A percentile compares a stretch with the other conserved stretches of the same genome.
These are phyloP conservation scores for Lithosia quadra DNA, from an alignment of 2,888 invertebrate genomes.

Conservation along the genomic window DNA sequence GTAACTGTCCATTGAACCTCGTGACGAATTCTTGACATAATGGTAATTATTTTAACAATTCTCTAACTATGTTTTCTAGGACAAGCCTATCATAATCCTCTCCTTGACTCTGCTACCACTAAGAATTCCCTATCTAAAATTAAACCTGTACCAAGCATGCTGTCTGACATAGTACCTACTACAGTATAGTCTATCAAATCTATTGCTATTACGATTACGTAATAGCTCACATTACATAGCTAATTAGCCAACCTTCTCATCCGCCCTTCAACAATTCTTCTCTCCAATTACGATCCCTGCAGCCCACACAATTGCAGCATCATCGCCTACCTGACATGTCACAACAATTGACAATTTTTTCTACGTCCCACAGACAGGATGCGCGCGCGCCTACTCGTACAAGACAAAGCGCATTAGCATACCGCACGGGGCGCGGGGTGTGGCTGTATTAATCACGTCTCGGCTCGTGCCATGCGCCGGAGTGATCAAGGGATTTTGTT, in stretches of 20 bases:
- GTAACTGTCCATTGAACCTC: no score
- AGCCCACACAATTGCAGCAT: slow-evolving; percentile 54
- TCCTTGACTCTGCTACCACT: no score
- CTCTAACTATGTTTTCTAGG: no score
- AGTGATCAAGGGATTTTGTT: slow-evolving; percentile 51
- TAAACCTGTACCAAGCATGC: no score
- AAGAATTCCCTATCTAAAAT: no score
- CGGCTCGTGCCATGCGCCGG: slow-evolving; percentile 68
- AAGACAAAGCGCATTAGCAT: slow-evolving; percentile 80
- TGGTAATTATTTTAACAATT: no score
- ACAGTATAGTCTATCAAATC: neutral
- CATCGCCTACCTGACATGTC: slow-evolving; percentile 63
- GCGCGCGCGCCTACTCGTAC: slow-evolving; percentile 75
- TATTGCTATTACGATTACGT: neutral
- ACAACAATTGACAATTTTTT: slow-evolving; percentile 74
- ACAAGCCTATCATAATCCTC: no score
- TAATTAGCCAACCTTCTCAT: slow-evolving; percentile 18
- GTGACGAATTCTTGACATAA: no score
- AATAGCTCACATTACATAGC: slow-evolving; percentile 1
- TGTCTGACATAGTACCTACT: no score
- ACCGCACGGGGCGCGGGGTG: slow-evolving; percentile 68
- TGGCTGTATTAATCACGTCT: slow-evolving; percentile 74
- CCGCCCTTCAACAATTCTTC: slow-evolving; percentile 24
- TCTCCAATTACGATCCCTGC: slow-evolving; percentile 47
- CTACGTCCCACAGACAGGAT: slow-evolving; percentile 73